Conservation (phyloP, 2,888 invertebrate species). For the Epirrhoe tristata region DNA sequence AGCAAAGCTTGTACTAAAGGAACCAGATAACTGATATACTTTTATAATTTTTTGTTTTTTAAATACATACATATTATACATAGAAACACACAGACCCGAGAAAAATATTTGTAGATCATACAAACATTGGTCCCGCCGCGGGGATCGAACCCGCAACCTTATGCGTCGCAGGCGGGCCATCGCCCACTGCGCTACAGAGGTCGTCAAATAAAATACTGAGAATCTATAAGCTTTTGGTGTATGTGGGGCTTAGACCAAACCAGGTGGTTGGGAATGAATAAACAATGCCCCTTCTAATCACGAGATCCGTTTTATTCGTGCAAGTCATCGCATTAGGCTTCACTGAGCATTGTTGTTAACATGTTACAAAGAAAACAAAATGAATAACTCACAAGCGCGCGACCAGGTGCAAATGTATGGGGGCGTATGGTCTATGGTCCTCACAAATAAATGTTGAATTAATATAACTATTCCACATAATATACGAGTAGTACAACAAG, state of each 20-base stretch:
- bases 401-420: constrained; percentile 52
- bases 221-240: background rate
- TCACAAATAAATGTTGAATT: background rate
- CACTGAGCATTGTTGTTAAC: constrained; percentile 64
- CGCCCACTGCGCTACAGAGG: no score
- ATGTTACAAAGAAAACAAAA: constrained; percentile 59
- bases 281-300: constrained; percentile 71
- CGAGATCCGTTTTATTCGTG: constrained; percentile 62
- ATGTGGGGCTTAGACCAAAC: constrained; percentile 7
- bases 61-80: no score
- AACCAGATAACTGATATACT: no score
- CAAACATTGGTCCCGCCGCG: no score
- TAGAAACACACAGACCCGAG: no score
- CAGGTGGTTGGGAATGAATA: constrained; percentile 57
- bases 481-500: background rate
- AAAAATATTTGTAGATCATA: no score
- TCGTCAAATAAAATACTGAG: no score
- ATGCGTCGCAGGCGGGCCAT: no score
- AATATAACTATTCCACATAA: background rate
- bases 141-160: no score
- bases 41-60: no score
- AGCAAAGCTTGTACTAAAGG: no score
- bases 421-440: constrained; percentile 42
- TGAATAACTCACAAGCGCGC: constrained; percentile 52
- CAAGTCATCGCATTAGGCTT: constrained; percentile 65